Base-by-base conservation (phyloP, 2,113 vertebrate genomes). In the Manacus vitellinus region DNA sequence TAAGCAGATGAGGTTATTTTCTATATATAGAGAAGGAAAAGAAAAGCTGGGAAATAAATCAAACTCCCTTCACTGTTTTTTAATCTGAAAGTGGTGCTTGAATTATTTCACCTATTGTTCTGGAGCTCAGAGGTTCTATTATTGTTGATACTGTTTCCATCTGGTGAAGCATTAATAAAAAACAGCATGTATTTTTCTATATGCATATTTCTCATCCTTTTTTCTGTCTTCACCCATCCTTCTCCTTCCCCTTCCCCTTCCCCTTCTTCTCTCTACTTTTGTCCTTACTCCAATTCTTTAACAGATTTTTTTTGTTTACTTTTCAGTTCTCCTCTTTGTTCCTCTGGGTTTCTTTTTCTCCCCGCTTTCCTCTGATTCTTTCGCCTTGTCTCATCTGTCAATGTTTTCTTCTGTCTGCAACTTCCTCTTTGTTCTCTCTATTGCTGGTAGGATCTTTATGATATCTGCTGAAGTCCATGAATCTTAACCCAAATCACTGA, bases 1-100 rank as follows among this genome's bases (percentile, higher is more conserved):
- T 89, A 89, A 92, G 66, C 4, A 10, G 49, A 91, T 95, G 88
- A 91, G 86, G 86, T 91, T 95, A 68, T 95, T 95, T 94, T 71
- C 51, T 93, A n/a, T 88, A 74, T 92, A 89, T 73, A 85, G 56
- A 68, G 8, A 81, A 93, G 31, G 37, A 78, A 93, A 89, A 82
- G 44, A 82, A 89, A 90, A 85, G 46, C 59, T 81, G 79, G 55
- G 78, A 91, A 93, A 90, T 67, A 76, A 96, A 89, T 84, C 77
- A 92, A 94, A 81, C 46, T 86, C 17, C 24, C 14, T 76, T 65
- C 25, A 30, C 54, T 83, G 68, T 55, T 91, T 72, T 92, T 92
- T 89, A 88, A 92, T 89, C 59, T 88, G 84, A 92, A 95, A 89
- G 66, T 82, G 56, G 65, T 84, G 14, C 49, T 89, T 85, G 78